Conservation (phyloP, 1,140 invertebrate species). For the Hypothenemus hampei region DNA sequence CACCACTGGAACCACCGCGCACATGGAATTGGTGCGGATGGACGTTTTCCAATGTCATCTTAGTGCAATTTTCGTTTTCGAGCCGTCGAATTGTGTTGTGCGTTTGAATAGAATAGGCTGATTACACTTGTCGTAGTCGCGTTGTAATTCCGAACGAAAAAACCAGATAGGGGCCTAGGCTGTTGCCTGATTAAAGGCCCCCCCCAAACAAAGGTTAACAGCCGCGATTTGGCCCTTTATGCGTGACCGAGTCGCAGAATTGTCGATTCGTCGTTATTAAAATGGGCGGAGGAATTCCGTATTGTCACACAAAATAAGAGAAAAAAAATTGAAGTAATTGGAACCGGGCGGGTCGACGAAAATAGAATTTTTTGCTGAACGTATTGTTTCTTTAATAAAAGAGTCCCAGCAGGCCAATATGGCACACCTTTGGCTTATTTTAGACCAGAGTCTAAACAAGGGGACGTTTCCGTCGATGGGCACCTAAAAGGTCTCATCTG, state of each 20-base stretch:
- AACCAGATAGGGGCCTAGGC: constrained; percentile 20
- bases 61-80: constrained; percentile 24
- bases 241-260: constrained; percentile 12
- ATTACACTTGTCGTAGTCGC: constrained; percentile 36
- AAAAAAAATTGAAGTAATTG: too few species aligned
- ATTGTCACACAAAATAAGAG: too few species aligned
- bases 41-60: constrained; percentile 19
- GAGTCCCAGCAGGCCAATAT: too few species aligned
- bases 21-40: constrained; percentile 9
- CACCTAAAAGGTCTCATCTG: neutral
- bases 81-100: constrained; percentile 32
- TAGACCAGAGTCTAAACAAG: neutral
- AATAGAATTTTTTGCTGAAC: too few species aligned
- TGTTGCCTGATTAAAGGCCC: constrained; percentile 35
- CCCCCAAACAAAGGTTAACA: constrained; percentile 39
- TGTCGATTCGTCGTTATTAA: constrained; percentile 21
- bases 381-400: too few species aligned
- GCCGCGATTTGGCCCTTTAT: constrained; percentile 26
- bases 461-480: neutral
- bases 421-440: neutral
- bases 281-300: constrained; percentile 15
- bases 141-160: too few species aligned
- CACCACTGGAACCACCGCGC: too few species aligned
- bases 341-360: too few species aligned
- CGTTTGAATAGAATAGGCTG: constrained; percentile 40